These are phyloP conservation scores for Thalpophila matura DNA, from an alignment of 2,888 invertebrate genomes.

Conservation along the genomic window DNA sequence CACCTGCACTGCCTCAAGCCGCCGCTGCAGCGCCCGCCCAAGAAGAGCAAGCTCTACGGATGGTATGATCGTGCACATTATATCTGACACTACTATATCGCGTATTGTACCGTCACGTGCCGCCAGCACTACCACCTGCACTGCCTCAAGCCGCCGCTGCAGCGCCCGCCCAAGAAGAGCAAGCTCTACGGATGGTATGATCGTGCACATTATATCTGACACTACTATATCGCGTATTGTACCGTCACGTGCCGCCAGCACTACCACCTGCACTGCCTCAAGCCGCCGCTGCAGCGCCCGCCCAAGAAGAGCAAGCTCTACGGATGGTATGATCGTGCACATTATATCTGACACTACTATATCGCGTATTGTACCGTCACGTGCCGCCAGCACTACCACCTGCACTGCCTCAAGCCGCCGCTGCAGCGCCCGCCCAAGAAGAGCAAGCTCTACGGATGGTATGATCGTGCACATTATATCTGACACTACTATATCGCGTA, in stretches of 20 bases:
- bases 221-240: no score
- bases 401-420: slow-evolving; percentile 98
- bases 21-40: slow-evolving; percentile 97
- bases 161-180: slow-evolving; percentile 98
- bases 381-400: slow-evolving; percentile 98
- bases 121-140: no score
- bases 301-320: slow-evolving; percentile 98
- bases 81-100: no score
- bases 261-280: slow-evolving; percentile 98
- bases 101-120: no score
- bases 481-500: no score
- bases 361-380: no score
- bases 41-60: slow-evolving; percentile 98
- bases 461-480: background rate
- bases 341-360: no score
- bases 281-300: slow-evolving; percentile 97
- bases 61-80: slow-evolving; percentile 92
- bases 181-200: slow-evolving; percentile 97
- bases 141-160: slow-evolving; percentile 98
- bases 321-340: slow-evolving; percentile 93
- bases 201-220: no score
- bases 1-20: slow-evolving; percentile 98
- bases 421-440: slow-evolving; percentile 98
- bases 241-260: no score
- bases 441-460: slow-evolving; percentile 98